A percentile compares a stretch with the other conserved stretches of the same genome.
Evolutionary conservation across 2,113 vertebrate genomes (phyloP).

Genomic region (Pholis gunnellus): DNA sequence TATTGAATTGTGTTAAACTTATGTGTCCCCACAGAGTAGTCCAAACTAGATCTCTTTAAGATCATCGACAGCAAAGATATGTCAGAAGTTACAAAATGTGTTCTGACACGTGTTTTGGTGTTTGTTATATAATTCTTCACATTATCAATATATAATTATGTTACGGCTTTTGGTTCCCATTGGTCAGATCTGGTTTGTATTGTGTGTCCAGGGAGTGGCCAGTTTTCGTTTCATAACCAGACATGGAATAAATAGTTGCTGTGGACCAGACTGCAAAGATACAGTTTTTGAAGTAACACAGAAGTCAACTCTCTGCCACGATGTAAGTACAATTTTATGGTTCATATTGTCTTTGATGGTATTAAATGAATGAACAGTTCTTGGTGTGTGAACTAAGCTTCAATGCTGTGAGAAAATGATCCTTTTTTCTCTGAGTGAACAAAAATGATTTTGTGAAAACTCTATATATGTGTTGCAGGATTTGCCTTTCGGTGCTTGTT

Average conservation of each 20-base stretch:
- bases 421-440: background rate
- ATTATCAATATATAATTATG: background rate
- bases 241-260: constrained; percentile 52
- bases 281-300: background rate
- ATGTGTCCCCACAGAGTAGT: background rate
- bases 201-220: constrained; percentile 63
- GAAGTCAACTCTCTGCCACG: background rate
- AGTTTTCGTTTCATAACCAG: constrained; percentile 56
- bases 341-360: background rate
- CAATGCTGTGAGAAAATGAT: background rate
- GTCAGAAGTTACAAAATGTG: constrained; percentile 8
- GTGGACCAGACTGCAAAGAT: background rate
- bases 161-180: constrained; percentile 9
- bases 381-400: background rate
- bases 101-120: background rate
- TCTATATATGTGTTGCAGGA: constrained; percentile 67
- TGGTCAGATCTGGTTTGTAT: constrained; percentile 31
- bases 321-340: constrained; percentile 68
- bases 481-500: constrained; percentile 63
- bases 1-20: background rate
- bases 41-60: background rate
- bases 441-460: background rate
- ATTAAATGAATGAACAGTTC: background rate
- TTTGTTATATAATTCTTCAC: background rate
- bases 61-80: background rate